phyloP scores from a whole-genome alignment of 2,888 invertebrate species.

The Mythimna impura region DNA sequence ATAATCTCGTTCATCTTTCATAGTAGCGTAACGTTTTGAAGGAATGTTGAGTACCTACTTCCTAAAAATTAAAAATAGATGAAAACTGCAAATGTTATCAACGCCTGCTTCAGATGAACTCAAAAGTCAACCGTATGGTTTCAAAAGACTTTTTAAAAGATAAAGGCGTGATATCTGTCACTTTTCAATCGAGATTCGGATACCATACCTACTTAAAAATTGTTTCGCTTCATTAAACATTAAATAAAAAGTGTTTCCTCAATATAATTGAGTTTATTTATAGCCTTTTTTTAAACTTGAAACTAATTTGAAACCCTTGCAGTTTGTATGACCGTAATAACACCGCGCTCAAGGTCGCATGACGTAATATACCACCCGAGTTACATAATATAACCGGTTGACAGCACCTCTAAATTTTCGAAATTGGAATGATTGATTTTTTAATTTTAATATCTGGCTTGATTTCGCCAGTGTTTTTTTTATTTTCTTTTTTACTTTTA shows the following conservation, averaged over 20 bases:
- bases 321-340: conserved; percentile 49
- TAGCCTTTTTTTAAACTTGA: conserved; percentile 14
- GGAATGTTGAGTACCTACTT: background rate
- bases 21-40: conserved; percentile 9
- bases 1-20: conserved; percentile 44
- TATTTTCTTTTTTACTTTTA: conserved; percentile 23
- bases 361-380: conserved; percentile 59
- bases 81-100: background rate
- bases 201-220: background rate
- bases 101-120: background rate
- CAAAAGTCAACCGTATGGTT: background rate
- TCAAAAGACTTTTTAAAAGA: background rate
- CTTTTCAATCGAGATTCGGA: background rate
- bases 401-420: conserved; percentile 29
- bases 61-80: background rate
- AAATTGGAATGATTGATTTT: conserved; percentile 46
- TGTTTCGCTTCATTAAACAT: background rate
- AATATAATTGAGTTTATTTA: background rate
- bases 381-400: conserved; percentile 62
- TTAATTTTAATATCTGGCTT: background rate
- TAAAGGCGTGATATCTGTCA: background rate
- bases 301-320: conserved; percentile 54
- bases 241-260: background rate
- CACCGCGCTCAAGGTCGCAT: conserved; percentile 59
- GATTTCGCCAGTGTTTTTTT: conserved; percentile 31